These are phyloP conservation scores for Hemaris fuciformis DNA, from an alignment of 2,888 invertebrate genomes.

Conservation along the genomic window DNA sequence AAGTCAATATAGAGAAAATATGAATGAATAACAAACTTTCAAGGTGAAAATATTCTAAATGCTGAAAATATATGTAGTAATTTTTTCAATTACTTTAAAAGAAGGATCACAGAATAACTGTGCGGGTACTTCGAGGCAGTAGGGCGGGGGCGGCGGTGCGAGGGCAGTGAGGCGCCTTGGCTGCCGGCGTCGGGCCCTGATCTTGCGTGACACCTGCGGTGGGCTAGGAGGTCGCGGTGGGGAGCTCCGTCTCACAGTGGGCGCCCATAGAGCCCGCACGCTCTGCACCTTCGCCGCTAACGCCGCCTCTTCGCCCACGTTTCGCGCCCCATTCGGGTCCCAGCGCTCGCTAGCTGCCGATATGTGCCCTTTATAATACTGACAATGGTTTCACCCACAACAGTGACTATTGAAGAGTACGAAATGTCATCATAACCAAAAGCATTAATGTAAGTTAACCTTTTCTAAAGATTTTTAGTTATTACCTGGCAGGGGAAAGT, in stretches of 20 bases:
- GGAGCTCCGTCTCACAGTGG: slow-evolving; percentile 26
- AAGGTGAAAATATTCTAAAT: too few relatives aligned
- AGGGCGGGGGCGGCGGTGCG: slow-evolving; percentile 59
- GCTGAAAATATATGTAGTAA: neutral
- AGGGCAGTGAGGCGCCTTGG: slow-evolving; percentile 53
- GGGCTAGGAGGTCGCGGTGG: slow-evolving; percentile 48
- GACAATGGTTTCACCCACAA: too few relatives aligned
- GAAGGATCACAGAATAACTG: slow-evolving; percentile 69
- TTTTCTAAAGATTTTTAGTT: too few relatives aligned
- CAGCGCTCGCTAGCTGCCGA: slow-evolving; percentile 81
- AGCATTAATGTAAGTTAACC: too few relatives aligned
- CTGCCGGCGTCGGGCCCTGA: slow-evolving; percentile 65
- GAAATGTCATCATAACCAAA: too few relatives aligned
- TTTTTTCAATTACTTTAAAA: slow-evolving; percentile 53
- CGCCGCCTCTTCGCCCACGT: slow-evolving; percentile 55
- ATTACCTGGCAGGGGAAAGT: too few relatives aligned
- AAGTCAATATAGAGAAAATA: too few relatives aligned
- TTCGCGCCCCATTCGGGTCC: slow-evolving; percentile 60
- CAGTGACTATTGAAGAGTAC: too few relatives aligned
- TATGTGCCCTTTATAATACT: slow-evolving; percentile 62
- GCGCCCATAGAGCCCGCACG: slow-evolving; percentile 55
- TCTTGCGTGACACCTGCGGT: slow-evolving; percentile 60
- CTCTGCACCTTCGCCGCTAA: slow-evolving; percentile 57
- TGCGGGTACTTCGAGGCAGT: slow-evolving; percentile 62
- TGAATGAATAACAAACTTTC: too few relatives aligned